phyloP scores from a whole-genome alignment of 2,888 invertebrate species.

The Nasonovia ribisnigri region DNA sequence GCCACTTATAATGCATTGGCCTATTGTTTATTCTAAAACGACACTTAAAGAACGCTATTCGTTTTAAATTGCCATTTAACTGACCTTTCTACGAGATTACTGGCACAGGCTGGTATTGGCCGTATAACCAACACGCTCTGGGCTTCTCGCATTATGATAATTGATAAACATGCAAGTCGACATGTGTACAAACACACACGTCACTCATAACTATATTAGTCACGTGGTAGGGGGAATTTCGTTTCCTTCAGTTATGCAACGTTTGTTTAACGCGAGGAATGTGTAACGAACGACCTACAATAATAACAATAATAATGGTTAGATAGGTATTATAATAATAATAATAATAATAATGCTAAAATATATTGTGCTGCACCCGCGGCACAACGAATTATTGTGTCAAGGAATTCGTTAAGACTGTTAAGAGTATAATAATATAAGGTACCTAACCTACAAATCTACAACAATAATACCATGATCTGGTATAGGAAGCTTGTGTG shows the following conservation, averaged over 20 bases:
- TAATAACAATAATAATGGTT: constrained; percentile 35
- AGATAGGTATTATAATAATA: not conserved
- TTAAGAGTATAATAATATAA: not conserved
- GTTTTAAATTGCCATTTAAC: constrained; percentile 12
- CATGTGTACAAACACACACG: not conserved
- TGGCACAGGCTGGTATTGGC: not conserved
- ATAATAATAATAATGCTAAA: constrained; percentile 10
- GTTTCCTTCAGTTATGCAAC: constrained; percentile 24
- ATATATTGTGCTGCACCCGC: constrained; percentile 10
- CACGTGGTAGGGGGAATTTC: not conserved
- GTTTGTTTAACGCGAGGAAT: constrained; percentile 32
- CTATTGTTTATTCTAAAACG: not conserved
- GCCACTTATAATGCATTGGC: constrained; percentile 20
- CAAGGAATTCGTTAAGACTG: constrained; percentile 7
- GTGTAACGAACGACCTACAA: constrained; percentile 51
- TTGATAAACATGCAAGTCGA: not conserved
- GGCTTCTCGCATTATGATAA: not conserved
- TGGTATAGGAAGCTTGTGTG: not conserved
- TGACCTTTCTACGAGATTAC: not conserved
- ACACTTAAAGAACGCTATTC: not conserved
- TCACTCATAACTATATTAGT: not conserved
- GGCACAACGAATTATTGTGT: constrained; percentile 21
- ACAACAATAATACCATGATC: not conserved
- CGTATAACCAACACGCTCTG: not conserved
- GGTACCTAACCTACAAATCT: not conserved